Conservation (phyloP, 2,888 invertebrate species). For the Conops quadrifasciatus region DNA sequence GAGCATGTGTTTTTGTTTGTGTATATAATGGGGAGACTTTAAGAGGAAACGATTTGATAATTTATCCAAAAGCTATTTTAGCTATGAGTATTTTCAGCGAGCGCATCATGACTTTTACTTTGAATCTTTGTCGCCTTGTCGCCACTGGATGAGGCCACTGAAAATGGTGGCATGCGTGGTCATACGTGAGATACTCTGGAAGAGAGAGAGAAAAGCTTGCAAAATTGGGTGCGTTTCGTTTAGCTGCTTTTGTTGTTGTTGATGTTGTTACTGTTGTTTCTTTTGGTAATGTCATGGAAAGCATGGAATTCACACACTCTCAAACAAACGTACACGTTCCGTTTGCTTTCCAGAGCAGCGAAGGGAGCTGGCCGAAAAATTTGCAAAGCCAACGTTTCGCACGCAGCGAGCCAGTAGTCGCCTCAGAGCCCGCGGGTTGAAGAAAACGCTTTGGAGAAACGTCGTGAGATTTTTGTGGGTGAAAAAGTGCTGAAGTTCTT, state of each 20-base stretch:
- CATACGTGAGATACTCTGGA: conserved; percentile 12
- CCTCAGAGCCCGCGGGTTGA: conserved; percentile 67
- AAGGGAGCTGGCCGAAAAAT: conserved; percentile 12
- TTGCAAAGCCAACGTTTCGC: conserved; percentile 43
- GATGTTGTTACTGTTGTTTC: conserved; percentile 10
- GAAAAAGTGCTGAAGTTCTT: conserved; percentile 22
- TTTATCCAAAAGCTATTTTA: too few relatives aligned
- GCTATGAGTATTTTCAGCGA: too few relatives aligned
- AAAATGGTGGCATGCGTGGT: too few relatives aligned
- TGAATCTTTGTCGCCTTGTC: conserved; percentile 26
- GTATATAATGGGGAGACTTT: background rate
- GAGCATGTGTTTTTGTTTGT: background rate
- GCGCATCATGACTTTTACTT: background rate
- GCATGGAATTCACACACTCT: background rate
- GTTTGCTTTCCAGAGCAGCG: conserved; percentile 2
- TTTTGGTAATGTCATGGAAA: conserved; percentile 11
- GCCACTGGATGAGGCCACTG: conserved; percentile 25
- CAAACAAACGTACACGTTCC: background rate
- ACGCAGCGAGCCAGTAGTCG: conserved; percentile 61
- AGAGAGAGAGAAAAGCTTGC: conserved; percentile 3
- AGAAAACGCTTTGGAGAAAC: conserved; percentile 65
- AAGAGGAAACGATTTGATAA: background rate
- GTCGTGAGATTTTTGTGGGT: conserved; percentile 54
- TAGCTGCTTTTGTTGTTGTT: conserved; percentile 32
- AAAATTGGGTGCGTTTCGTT: conserved; percentile 41